A percentile compares a stretch with the other conserved stretches of the same genome.
Conservation (phyloP, 2,888 invertebrate species). For the Prosapia bicincta region DNA sequence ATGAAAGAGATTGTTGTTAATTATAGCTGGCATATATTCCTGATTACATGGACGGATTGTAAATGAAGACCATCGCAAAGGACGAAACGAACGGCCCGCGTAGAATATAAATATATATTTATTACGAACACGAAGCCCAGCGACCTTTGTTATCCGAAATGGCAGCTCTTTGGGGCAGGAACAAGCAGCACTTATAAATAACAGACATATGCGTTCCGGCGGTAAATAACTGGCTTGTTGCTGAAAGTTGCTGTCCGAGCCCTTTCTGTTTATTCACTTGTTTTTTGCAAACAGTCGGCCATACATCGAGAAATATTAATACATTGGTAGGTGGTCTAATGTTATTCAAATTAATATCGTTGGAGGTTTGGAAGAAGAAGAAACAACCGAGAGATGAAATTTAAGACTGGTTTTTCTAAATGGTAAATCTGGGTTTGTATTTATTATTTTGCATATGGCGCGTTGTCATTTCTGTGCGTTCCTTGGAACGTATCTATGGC, state of each 20-base stretch:
- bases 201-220: background rate
- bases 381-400: background rate
- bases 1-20: no score
- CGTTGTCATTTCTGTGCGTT: background rate
- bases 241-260: background rate
- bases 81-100: no score
- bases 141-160: no score
- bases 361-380: background rate
- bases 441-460: background rate
- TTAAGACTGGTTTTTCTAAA: background rate
- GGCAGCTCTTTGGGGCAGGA: no score
- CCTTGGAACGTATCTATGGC: no score
- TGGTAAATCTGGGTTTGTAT: background rate
- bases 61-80: no score
- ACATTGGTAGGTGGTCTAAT: background rate
- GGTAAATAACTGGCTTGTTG: background rate
- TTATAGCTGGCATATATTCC: no score
- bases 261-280: background rate
- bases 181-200: background rate
- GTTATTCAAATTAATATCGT: background rate
- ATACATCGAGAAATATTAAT: background rate
- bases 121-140: no score
- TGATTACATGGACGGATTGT: no score
- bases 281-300: background rate
- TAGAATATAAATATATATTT: no score